phyloP scores from a whole-genome alignment of 2,113 vertebrate species.

The Dissostichus mawsoni region DNA sequence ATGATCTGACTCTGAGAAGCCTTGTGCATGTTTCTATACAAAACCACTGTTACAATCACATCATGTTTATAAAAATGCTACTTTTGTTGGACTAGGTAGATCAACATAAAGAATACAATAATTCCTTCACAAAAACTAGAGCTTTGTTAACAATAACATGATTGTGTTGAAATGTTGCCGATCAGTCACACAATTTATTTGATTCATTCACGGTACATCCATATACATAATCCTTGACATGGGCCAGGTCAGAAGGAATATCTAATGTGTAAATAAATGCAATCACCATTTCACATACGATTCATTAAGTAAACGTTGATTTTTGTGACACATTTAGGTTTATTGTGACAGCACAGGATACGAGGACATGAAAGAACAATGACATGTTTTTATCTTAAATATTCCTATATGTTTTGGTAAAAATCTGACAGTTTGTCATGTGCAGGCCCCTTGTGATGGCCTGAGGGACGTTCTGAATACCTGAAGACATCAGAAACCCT shows the following conservation, averaged over 20 bases:
- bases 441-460: conserved; percentile 61
- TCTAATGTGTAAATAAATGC: conserved; percentile 12
- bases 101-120: not conserved
- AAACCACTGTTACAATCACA: conserved; percentile 47
- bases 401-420: conserved; percentile 24
- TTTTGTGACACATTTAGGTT: conserved; percentile 6
- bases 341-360: conserved; percentile 7
- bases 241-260: not conserved
- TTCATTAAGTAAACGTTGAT: conserved; percentile 6
- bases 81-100: conserved; percentile 1
- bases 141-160: not conserved
- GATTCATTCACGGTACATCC: not conserved
- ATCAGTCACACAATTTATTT: not conserved
- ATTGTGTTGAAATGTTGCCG: not conserved
- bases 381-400: conserved; percentile 9
- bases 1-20: conserved; percentile 60
- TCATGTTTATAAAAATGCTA: conserved; percentile 36
- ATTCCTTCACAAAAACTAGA: not conserved
- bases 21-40: conserved; percentile 40
- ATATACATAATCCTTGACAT: not conserved
- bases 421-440: conserved; percentile 42
- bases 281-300: not conserved
- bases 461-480: conserved; percentile 60
- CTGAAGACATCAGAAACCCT: conserved; percentile 66
- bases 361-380: conserved; percentile 21